Percentiles rank a stretch among this genome's conserved stretches.
phyloP scores from a whole-genome alignment of 2,888 invertebrate species.

The Argyresthia albistria region DNA sequence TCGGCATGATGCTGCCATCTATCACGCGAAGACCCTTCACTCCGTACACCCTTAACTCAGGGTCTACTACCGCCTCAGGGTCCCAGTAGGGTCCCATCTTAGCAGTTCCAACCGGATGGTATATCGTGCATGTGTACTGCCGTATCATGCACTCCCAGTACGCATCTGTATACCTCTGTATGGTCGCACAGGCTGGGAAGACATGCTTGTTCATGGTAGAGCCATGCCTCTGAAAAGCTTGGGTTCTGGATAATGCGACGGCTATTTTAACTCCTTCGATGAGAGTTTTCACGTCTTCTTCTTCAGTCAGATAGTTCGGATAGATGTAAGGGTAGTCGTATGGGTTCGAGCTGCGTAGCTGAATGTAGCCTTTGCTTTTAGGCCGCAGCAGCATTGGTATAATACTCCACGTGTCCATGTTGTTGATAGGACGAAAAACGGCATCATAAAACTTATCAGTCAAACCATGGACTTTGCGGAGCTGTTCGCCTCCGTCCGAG shows the following conservation, averaged over 20 bases:
- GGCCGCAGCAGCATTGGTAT: conserved; percentile 90
- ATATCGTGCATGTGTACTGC: conserved; percentile 86
- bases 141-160: conserved; percentile 93
- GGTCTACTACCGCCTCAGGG: conserved; percentile 86
- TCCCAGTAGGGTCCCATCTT: conserved; percentile 94
- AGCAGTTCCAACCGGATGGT: conserved; percentile 89
- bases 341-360: conserved; percentile 86
- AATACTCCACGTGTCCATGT: conserved; percentile 86
- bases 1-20: conserved; percentile 91
- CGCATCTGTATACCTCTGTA: conserved; percentile 78
- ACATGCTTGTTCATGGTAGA: conserved; percentile 78
- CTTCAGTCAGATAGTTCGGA: conserved; percentile 90
- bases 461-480: conserved; percentile 85
- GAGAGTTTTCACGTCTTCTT: conserved; percentile 83
- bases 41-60: conserved; percentile 84
- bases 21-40: conserved; percentile 84
- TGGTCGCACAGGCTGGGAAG: conserved; percentile 83
- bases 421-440: conserved; percentile 82
- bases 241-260: conserved; percentile 84
- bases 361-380: conserved; percentile 85
- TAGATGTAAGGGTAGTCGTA: conserved; percentile 91
- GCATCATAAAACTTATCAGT: conserved; percentile 81
- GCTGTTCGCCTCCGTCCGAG: conserved; percentile 87
- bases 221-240: conserved; percentile 81
- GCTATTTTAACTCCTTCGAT: conserved; percentile 90